phyloP scores from a whole-genome alignment of 2,797 vertebrate species.

The Arnoldichthys spilopterus region DNA sequence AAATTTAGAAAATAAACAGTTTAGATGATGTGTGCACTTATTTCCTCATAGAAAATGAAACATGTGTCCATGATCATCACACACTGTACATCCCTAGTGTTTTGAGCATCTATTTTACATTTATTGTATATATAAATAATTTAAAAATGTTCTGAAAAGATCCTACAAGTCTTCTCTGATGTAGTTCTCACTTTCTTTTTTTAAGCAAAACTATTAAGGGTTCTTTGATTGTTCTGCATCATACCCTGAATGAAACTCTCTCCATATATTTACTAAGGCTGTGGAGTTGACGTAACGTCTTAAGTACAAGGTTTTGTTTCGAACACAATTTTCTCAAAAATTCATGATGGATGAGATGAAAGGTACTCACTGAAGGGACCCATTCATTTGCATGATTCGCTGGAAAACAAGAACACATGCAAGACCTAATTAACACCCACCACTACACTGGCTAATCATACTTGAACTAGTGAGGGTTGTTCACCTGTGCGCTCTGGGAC shows the following conservation, averaged over 20 bases:
- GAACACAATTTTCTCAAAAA: neutral
- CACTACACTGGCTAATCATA: neutral
- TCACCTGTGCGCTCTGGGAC: constrained; percentile 39
- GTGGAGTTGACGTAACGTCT: neutral
- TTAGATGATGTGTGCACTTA: too few relatives aligned
- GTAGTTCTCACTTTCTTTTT: neutral
- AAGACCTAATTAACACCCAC: constrained; percentile 15
- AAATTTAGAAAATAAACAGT: too few relatives aligned
- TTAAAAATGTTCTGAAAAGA: neutral
- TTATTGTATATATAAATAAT: neutral
- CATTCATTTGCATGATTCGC: constrained; percentile 24
- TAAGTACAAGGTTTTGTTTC: neutral
- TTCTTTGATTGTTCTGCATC: neutral
- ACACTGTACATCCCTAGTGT: too few relatives aligned
- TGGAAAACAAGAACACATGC: constrained; percentile 33
- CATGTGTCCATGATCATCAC: too few relatives aligned
- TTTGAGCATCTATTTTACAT: neutral
- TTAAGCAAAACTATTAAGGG: neutral
- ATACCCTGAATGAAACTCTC: too few relatives aligned
- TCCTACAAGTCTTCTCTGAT: neutral
- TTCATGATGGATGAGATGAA: neutral
- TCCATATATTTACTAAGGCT: neutral
- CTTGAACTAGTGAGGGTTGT: constrained; percentile 41
- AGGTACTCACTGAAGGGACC: constrained; percentile 41
- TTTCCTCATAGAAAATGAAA: too few relatives aligned